Base-by-base conservation (phyloP, 1,140 invertebrate genomes). In the Leptinotarsa undecemlineata region DNA sequence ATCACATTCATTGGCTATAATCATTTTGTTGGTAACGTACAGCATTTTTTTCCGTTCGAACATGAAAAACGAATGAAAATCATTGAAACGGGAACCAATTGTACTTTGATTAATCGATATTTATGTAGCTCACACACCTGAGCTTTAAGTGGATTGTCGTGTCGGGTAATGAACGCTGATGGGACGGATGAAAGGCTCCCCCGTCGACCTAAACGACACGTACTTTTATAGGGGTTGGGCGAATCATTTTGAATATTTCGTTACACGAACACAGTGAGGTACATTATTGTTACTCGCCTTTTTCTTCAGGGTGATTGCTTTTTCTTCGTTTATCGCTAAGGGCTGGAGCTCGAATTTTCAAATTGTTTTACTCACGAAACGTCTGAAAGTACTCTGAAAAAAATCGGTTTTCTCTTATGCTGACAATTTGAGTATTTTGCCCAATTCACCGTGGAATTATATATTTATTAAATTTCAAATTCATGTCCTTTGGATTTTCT, bases 111-210 rank as follows among this genome's bases (percentile, higher is more conserved):
- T 79, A 81, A 79, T 81, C 76, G 79, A 81, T 75, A 77, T 69
- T 79, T 68, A 33, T 42, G 73, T 74, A 63, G 68, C 71, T 64
- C 71, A 75, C 70, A 74, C 77, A 80, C 79, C 79, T 81, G 78
- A 72, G 73, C 60, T 77, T 77, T 81, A 78, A 81, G 80, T 81
- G 80, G 79, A 81, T 79, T 80, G 80, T 81, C 80, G 79, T 81
- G 80, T 81, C 73, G 68, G 69, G 75, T 74, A 76, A 77, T 80
- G 75, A 76, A 77, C 74, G 20, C 48, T 80, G 77, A 80, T 76
- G 79, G 79, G 78, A 73, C 74, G 60, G 74, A 79, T 79, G 79
- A 76, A 80, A 81, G 78, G 74, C 48, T 68, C 57, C 51, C 51
- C 51, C n/a, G 51, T 57, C 51, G 51, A n/a, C 15, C 51, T 57